A percentile compares a stretch with the other conserved stretches of the same genome.
Evolutionary conservation across 2,113 vertebrate genomes (phyloP).

Genomic region (Plotosus lineatus): DNA sequence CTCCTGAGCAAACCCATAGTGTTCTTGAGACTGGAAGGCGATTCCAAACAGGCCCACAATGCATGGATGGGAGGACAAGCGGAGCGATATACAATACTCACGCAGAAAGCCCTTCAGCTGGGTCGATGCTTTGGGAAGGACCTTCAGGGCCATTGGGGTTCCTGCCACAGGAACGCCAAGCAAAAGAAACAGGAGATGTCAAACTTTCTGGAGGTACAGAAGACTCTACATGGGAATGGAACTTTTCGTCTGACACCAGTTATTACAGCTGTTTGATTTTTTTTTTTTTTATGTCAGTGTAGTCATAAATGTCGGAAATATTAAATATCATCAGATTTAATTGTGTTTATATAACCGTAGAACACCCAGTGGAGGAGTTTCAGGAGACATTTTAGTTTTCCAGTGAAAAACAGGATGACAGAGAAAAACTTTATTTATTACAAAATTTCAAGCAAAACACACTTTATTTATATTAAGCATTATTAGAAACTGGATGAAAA

Average conservation of each 20-base stretch:
- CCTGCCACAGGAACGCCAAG: constrained; percentile 65
- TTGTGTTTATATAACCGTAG: neutral
- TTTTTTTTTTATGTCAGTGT: neutral
- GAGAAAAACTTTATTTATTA: neutral
- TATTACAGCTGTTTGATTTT: neutral
- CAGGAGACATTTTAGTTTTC: neutral
- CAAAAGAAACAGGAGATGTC: constrained; percentile 25
- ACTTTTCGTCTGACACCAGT: constrained; percentile 10
- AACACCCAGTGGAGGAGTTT: neutral
- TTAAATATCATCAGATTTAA: neutral
- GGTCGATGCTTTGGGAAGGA: constrained; percentile 86
- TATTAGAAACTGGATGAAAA: too few species aligned
- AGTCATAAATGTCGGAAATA: neutral
- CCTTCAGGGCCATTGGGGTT: constrained; percentile 90
- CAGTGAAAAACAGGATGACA: neutral
- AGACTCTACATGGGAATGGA: neutral
- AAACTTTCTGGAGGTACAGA: constrained; percentile 6
- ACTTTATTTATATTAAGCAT: neutral
- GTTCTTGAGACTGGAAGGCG: constrained; percentile 82
- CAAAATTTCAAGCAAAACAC: too few species aligned
- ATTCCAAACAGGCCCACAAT: constrained; percentile 88
- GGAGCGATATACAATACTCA: constrained; percentile 90
- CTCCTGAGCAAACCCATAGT: constrained; percentile 90
- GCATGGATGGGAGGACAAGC: constrained; percentile 83
- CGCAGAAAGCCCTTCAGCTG: constrained; percentile 88